Evolutionary conservation across 2,888 invertebrate species (phyloP), one percentile per base, ranked within the genome.

Genomic region (Drosophila rellima): DNA sequence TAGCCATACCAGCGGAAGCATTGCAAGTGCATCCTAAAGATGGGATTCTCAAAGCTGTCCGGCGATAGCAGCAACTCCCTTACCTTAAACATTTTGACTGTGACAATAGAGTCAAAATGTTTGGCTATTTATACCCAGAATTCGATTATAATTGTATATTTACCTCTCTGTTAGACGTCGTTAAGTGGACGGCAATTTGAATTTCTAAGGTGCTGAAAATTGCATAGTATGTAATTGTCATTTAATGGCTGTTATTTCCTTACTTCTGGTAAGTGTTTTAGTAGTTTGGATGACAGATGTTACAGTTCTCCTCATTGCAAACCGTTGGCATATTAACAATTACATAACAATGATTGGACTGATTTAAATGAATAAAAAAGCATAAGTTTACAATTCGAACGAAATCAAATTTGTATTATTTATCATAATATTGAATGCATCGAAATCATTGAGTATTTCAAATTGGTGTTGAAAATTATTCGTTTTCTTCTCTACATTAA

Each of bases 1-100:
- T 83, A 90, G 10, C 90, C 90, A 5, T 79, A 82, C 37, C 45
- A 44, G 18, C 69, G 80, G 69, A 90, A 80, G 42, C 65, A 82
- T 3, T 67, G 70, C 35, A 88, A 60, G 20, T 91, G 90, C 3
- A 74, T 50, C 5, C 69, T 35, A 37, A 90, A 82, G 5, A 91
- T 67, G 2, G 78, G 65, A 69, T 82, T 79, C 0, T 76, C 62
- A 39, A 91, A 91, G 35, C 74, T 70, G 7, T 79, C 76, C 31
- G 62, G 52, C 11, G 60, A n/a, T 2, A 83, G 69, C 2, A 70
- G 62, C 44, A 83, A 63, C 23, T 89, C 70, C 65, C 71, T 64
- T 23, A 83, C 82, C 42, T 62, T 70, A 26, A 67, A 75, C 83
- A 83, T 83, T 11, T 17, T 56, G 29, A 82, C 65, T 71, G 69